A percentile compares a stretch with the other conserved stretches of the same genome.
These are phyloP conservation scores for Stenurella melanura DNA, from an alignment of 2,888 invertebrate genomes.

Conservation along the genomic window DNA sequence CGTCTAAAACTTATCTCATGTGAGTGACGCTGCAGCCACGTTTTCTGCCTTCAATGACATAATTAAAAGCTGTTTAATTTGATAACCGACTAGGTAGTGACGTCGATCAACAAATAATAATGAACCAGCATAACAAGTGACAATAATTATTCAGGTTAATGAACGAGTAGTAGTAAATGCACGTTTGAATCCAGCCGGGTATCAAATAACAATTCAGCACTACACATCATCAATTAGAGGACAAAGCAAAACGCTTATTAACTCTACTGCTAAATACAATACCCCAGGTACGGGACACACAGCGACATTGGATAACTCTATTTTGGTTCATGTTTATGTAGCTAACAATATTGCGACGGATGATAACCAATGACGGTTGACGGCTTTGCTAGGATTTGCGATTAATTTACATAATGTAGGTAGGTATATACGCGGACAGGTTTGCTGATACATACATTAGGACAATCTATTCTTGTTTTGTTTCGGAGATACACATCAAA, in stretches of 20 bases:
- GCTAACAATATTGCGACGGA: slow-evolving; percentile 27
- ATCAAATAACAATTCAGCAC: slow-evolving; percentile 58
- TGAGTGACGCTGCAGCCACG: background rate
- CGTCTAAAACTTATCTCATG: no score
- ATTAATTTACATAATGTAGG: slow-evolving; percentile 19
- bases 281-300: slow-evolving; percentile 36
- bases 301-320: slow-evolving; percentile 44
- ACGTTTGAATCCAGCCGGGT: slow-evolving; percentile 47
- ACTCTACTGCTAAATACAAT: slow-evolving; percentile 46
- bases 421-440: background rate
- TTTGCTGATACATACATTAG: no score
- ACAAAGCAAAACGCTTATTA: slow-evolving; percentile 57
- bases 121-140: slow-evolving; percentile 38
- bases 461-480: no score
- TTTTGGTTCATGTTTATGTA: slow-evolving; percentile 37
- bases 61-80: slow-evolving; percentile 5
- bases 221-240: slow-evolving; percentile 58
- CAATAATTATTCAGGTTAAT: slow-evolving; percentile 54
- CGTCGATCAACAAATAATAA: slow-evolving; percentile 38
- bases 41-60: background rate
- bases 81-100: slow-evolving; percentile 15
- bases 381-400: slow-evolving; percentile 11
- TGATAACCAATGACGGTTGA: slow-evolving; percentile 16
- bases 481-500: no score
- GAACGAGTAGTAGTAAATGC: slow-evolving; percentile 53